A percentile compares a stretch with the other conserved stretches of the same genome.
phyloP scores from a whole-genome alignment of 2,888 invertebrate genomes.

The Agrenia bidenticulata region DNA sequence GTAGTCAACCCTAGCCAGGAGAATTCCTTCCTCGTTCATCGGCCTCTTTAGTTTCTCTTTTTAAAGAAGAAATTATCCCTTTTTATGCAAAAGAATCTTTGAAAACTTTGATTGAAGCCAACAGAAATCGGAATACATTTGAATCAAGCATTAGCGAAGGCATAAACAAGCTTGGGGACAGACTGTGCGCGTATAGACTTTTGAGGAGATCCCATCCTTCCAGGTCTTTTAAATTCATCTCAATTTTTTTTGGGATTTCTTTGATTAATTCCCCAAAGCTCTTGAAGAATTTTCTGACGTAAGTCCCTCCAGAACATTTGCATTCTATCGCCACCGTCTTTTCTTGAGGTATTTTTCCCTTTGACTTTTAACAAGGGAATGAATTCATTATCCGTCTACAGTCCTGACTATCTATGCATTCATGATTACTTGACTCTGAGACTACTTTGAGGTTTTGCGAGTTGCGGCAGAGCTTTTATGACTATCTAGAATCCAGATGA shows the following conservation, averaged over 20 bases:
- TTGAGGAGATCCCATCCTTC: neutral
- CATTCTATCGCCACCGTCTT: too few relatives aligned
- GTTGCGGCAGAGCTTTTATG: neutral
- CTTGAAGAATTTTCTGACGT: too few relatives aligned
- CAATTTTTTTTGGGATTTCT: slow-evolving; percentile 18
- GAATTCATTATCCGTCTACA: neutral
- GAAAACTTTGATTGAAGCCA: neutral
- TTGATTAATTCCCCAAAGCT: slow-evolving; percentile 20
- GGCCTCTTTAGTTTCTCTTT: neutral
- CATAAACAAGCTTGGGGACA: too few relatives aligned
- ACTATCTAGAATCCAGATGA: neutral
- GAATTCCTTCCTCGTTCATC: slow-evolving; percentile 7
- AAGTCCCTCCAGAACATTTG: neutral
- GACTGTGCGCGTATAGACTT: too few relatives aligned
- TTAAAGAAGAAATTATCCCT: slow-evolving; percentile 6
- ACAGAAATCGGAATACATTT: too few relatives aligned
- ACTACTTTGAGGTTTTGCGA: neutral
- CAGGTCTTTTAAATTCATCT: neutral
- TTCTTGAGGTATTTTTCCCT: too few relatives aligned
- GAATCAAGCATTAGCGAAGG: too few relatives aligned
- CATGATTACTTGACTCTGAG: neutral
- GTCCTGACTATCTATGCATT: neutral
- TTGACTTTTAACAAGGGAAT: too few relatives aligned
- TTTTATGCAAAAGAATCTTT: neutral
- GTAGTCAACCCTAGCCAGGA: neutral